These are phyloP conservation scores for Notarius quadriscutis DNA, from an alignment of 2,113 vertebrate species.

Conservation along the genomic window DNA sequence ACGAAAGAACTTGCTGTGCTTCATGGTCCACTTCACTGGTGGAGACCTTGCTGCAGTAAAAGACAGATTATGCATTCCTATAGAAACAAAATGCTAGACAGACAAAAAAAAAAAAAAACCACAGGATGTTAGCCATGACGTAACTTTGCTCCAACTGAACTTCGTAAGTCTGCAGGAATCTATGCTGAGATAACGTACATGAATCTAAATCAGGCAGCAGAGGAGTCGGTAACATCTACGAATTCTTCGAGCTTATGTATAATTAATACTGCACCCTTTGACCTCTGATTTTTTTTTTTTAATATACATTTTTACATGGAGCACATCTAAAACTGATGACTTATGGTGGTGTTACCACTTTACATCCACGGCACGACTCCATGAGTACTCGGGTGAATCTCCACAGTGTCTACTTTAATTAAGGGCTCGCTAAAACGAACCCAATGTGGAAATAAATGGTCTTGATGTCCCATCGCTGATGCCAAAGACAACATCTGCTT, in stretches of 20 bases:
- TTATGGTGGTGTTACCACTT: neutral
- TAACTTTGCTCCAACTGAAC: neutral
- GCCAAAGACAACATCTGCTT: constrained; percentile 64
- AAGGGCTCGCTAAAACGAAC: constrained; percentile 16
- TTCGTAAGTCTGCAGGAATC: neutral
- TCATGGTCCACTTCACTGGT: neutral
- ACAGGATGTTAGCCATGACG: neutral
- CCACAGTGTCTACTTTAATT: neutral
- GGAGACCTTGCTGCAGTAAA: too few species aligned
- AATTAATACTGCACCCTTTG: neutral
- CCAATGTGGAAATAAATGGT: constrained; percentile 42
- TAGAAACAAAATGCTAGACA: neutral
- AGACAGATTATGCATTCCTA: neutral
- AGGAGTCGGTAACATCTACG: neutral
- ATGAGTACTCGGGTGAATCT: neutral
- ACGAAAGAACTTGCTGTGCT: neutral
- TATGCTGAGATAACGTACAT: neutral
- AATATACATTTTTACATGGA: neutral
- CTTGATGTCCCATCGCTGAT: constrained; percentile 6
- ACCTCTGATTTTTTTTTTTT: neutral
- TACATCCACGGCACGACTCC: neutral
- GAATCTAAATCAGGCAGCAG: neutral
- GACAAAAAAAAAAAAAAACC: neutral
- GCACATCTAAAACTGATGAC: neutral
- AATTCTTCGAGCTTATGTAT: neutral